A percentile compares a stretch with the other conserved stretches of the same genome.
Conservation (phyloP, 2,113 vertebrate species). For the Hyperoodon ampullatus region DNA sequence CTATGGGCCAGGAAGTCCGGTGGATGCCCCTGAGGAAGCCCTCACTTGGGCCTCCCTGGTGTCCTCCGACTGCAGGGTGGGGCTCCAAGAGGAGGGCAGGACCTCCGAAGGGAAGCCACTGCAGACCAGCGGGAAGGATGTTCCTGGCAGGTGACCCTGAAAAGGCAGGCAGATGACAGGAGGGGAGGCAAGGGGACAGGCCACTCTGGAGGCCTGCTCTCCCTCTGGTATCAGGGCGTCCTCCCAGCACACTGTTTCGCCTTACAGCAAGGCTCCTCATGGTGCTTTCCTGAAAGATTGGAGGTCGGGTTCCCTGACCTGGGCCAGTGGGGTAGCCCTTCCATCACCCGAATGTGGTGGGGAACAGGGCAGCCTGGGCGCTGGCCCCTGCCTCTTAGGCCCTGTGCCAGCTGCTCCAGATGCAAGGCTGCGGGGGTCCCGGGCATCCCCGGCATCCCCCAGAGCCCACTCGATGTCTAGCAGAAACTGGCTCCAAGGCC, state of each 20-base stretch:
- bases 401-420: neutral
- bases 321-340: neutral
- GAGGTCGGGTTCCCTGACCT: neutral
- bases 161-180: neutral
- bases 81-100: neutral
- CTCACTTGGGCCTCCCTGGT: neutral
- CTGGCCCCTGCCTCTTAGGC: neutral
- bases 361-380: neutral
- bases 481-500: neutral
- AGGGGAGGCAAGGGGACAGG: neutral
- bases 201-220: neutral
- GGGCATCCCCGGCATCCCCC: neutral
- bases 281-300: neutral
- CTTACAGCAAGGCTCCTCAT: neutral
- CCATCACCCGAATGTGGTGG: neutral
- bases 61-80: neutral
- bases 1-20: neutral
- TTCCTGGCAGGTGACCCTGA: neutral
- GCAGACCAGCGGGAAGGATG: fast-evolving
- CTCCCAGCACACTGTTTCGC: neutral
- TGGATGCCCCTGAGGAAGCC: neutral
- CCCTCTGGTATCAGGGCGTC: neutral
- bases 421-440: neutral
- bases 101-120: neutral
- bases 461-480: fast-evolving